Percentiles rank a stretch among this genome's conserved stretches.
phyloP scores from a whole-genome alignment of 2,888 invertebrate species.

The Ophioninae sp. region DNA sequence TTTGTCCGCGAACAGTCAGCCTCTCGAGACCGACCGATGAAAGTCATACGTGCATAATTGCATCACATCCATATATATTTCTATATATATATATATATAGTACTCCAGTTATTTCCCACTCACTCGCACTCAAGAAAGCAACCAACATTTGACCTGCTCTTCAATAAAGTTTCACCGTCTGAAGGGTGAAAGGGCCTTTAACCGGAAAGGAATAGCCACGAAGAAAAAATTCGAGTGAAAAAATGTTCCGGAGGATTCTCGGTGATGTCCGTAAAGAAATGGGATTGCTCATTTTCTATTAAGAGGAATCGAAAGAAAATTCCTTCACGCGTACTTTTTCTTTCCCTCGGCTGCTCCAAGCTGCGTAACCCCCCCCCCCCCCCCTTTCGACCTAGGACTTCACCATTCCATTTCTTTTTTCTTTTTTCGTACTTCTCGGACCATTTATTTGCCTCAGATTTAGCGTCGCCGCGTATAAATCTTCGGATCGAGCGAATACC shows the following conservation, averaged over 20 bases:
- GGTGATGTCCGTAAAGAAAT: conserved; percentile 24
- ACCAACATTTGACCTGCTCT: too few relatives aligned
- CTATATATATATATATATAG: not conserved
- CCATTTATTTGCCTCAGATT: not conserved
- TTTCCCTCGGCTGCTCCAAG: not conserved
- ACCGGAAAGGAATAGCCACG: not conserved
- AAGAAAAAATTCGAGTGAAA: not conserved
- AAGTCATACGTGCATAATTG: not conserved
- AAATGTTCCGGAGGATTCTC: not conserved
- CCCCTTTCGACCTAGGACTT: conserved; percentile 23
- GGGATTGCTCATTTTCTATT: conserved; percentile 39
- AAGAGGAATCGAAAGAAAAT: conserved; percentile 54
- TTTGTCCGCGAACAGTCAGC: conserved; percentile 39
- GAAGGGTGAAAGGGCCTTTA: not conserved
- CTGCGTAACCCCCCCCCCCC: conserved; percentile 32
- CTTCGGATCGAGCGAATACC: conserved; percentile 15
- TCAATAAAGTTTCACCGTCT: not conserved
- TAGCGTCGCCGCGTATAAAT: conserved; percentile 24
- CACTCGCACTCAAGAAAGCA: not conserved
- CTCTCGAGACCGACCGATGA: conserved; percentile 34
- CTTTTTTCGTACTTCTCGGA: not conserved
- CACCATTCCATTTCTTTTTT: conserved; percentile 35
- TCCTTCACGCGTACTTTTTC: conserved; percentile 47
- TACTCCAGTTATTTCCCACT: not conserved
- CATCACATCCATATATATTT: too few relatives aligned